Percentiles rank a stretch among this genome's conserved stretches.
Conservation (phyloP, 2,888 invertebrate species). For the Cheilosia soror region DNA sequence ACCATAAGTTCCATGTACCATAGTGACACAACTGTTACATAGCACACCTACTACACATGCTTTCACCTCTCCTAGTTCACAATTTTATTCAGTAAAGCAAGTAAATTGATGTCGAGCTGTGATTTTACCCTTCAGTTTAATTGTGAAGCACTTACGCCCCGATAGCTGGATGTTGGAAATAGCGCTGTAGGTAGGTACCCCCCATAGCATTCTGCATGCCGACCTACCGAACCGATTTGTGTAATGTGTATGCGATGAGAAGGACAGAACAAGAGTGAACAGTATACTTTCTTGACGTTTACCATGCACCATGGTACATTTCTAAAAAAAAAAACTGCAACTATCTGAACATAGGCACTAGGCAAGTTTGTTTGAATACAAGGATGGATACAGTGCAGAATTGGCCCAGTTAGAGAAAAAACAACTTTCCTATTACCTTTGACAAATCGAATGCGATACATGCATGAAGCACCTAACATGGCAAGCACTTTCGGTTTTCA, state of each 20-base stretch:
- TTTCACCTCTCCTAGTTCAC: not conserved
- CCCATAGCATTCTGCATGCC: slow-evolving; percentile 5
- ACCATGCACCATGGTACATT: slow-evolving; percentile 16
- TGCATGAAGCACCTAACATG: slow-evolving; percentile 5
- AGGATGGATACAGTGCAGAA: not conserved
- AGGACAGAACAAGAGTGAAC: slow-evolving; percentile 4
- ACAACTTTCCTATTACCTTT: slow-evolving; percentile 15
- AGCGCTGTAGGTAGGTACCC: not conserved
- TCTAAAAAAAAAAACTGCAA: not conserved
- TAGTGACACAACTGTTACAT: not conserved
- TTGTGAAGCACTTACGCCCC: slow-evolving; percentile 29
- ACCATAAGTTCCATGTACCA: not conserved
- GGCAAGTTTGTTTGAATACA: slow-evolving; percentile 1
- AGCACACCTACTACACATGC: not conserved
- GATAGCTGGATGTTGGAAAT: slow-evolving; percentile 4
- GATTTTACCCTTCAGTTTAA: slow-evolving; percentile 27
- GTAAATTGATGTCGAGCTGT: slow-evolving; percentile 33
- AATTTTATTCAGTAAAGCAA: slow-evolving; percentile 7
- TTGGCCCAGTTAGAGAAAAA: slow-evolving; percentile 18
- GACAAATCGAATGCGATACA: slow-evolving; percentile 24
- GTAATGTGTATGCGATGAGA: slow-evolving; percentile 1
- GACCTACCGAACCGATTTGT: slow-evolving; percentile 26
- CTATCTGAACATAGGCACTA: slow-evolving; percentile 12
- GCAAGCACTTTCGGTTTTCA: slow-evolving; percentile 19
- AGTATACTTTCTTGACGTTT: slow-evolving; percentile 12